phyloP scores from a whole-genome alignment of 1,140 invertebrate genomes.

The Wasmannia auropunctata region DNA sequence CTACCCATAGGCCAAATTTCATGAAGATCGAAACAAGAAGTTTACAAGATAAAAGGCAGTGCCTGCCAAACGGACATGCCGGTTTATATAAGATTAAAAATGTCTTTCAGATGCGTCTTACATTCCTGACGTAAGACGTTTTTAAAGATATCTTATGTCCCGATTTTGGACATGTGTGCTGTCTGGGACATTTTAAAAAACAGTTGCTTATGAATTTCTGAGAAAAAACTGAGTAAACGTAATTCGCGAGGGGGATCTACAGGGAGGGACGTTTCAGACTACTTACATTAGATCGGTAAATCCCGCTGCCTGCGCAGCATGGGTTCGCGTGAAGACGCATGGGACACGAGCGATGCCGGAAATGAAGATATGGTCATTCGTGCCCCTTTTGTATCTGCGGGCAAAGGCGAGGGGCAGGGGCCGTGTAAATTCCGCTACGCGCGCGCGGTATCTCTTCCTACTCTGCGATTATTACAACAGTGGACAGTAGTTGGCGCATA shows the following conservation, averaged over 20 bases:
- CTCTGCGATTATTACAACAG: constrained; percentile 64
- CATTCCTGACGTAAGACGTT: too few species aligned
- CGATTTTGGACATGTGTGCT: too few species aligned
- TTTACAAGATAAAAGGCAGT: too few species aligned
- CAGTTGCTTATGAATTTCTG: not conserved
- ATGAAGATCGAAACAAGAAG: too few species aligned
- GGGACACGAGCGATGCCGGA: constrained; percentile 10
- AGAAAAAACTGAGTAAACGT: not conserved
- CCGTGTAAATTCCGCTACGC: constrained; percentile 53
- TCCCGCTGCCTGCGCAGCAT: not conserved
- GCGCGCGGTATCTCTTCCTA: constrained; percentile 50
- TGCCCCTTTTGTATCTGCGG: constrained; percentile 16
- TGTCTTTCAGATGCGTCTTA: too few species aligned
- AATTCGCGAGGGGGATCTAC: not conserved
- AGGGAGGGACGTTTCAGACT: not conserved
- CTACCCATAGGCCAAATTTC: too few species aligned
- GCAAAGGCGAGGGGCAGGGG: constrained; percentile 40
- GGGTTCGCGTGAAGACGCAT: not conserved
- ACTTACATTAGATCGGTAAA: constrained; percentile 12
- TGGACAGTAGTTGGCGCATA: constrained; percentile 50
- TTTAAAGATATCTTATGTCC: too few species aligned
- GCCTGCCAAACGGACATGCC: too few species aligned
- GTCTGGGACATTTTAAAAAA: not conserved
- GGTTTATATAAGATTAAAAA: too few species aligned
- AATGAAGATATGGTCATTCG: constrained; percentile 23